Evolutionary conservation across 2,888 invertebrate genomes (phyloP), one percentile per base, ranked within the genome.

Genomic region (Thumatha senex): DNA sequence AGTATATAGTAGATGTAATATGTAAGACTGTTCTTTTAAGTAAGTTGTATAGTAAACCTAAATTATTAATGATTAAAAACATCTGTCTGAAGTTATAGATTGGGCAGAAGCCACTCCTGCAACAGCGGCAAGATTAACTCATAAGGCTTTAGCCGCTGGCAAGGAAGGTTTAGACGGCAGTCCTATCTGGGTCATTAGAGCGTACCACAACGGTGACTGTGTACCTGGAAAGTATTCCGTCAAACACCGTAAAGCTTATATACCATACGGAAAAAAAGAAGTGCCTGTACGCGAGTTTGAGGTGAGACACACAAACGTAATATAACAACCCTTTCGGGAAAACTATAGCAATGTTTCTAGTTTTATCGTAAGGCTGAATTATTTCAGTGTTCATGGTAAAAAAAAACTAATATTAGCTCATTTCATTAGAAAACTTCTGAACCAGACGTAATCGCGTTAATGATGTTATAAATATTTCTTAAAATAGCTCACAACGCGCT

Each of bases 271-370:
- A 1, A 85, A 86, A 0, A 80, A 69, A 61, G 92, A 92, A 73
- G 58, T 91, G 2, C 80, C 85, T 11, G 87, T 92, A 0, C 84
- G 87, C 58, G 87, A 87, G 53, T 86, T 92, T 71, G 91, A 92
- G 83, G 92, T 91, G 18, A 24, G 18, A 24, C 18, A 24, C 5
- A 24, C n/a, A n/a, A n/a, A n/a, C n/a, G n/a, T n/a, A n/a, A n/a
- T n/a, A n/a, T n/a, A n/a, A n/a, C n/a, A n/a, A n/a, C n/a, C n/a
- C n/a, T n/a, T n/a, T n/a, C n/a, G n/a, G n/a, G n/a, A n/a, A n/a
- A n/a, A n/a, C n/a, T n/a, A n/a, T n/a, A n/a, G n/a, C n/a, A n/a
- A n/a, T n/a, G n/a, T n/a, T n/a, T n/a, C n/a, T n/a, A n/a, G n/a
- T n/a, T n/a, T n/a, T n/a, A n/a, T n/a, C n/a, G n/a, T n/a, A n/a